phyloP scores from a whole-genome alignment of 2,797 vertebrate species.

The Selene dorsalis region DNA sequence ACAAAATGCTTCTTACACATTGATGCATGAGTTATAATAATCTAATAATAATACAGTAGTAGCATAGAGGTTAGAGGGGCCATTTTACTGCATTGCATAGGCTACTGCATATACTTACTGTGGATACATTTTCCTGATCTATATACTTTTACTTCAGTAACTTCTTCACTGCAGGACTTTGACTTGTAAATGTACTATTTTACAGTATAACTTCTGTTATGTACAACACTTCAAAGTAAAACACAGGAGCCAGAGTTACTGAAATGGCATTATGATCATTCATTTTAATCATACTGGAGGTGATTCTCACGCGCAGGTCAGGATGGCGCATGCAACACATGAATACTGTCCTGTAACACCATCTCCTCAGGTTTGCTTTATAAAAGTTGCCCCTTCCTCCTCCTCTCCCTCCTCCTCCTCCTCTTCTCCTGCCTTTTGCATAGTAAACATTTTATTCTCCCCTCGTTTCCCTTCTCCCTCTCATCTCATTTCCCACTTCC shows the following conservation, averaged over 20 bases:
- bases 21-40: no score
- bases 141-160: background rate
- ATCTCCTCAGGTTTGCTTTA: slow-evolving; percentile 46
- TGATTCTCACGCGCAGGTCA: slow-evolving; percentile 70
- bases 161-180: background rate
- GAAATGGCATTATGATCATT: slow-evolving; percentile 61
- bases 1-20: no score
- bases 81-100: background rate
- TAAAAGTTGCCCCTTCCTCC: slow-evolving; percentile 51
- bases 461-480: slow-evolving; percentile 12
- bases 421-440: slow-evolving; percentile 76
- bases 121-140: background rate
- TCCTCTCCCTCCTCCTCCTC: background rate
- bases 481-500: slow-evolving; percentile 14
- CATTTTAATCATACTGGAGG: slow-evolving; percentile 68
- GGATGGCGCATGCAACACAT: slow-evolving; percentile 80
- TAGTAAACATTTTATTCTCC: slow-evolving; percentile 74
- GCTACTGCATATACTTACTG: background rate
- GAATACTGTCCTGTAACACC: slow-evolving; percentile 60
- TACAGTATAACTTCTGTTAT: background rate
- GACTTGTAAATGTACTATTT: background rate
- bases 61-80: background rate
- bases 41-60: no score
- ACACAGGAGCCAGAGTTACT: slow-evolving; percentile 57
- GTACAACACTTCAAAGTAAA: slow-evolving; percentile 14